These are phyloP conservation scores for Zaprionus ornatus DNA, from an alignment of 1,140 invertebrate species.

Conservation along the genomic window DNA sequence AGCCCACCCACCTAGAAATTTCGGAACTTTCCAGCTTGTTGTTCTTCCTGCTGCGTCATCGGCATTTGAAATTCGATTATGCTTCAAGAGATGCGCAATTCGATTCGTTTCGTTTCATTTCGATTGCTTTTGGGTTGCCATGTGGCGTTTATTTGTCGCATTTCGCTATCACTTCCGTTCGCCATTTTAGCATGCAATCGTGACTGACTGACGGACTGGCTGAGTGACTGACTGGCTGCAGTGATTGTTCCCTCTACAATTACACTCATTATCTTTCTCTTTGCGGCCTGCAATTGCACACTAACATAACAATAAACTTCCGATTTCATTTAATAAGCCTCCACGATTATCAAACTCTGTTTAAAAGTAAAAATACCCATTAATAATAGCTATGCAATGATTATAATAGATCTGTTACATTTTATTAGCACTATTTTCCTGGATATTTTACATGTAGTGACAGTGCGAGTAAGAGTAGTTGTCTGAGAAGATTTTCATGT, in stretches of 20 bases:
- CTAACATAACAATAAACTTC: conserved; percentile 66
- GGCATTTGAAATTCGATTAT: conserved; percentile 45
- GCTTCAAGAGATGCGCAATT: conserved; percentile 6
- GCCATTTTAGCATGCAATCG: conserved; percentile 63
- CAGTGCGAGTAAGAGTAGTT: no score
- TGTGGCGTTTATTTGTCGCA: conserved; percentile 34
- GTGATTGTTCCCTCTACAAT: conserved; percentile 42
- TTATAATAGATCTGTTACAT: background rate
- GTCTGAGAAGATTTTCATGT: no score
- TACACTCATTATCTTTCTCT: conserved; percentile 47
- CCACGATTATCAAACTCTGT: conserved; percentile 1
- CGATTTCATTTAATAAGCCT: conserved; percentile 61
- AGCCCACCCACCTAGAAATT: conserved; percentile 45
- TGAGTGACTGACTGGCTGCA: conserved; percentile 6
- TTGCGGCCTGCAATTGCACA: conserved; percentile 46
- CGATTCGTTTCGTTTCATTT: conserved; percentile 52
- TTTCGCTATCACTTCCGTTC: conserved; percentile 68
- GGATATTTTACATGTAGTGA: background rate
- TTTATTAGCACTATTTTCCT: background rate
- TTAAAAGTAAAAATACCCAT: background rate
- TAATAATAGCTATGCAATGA: background rate
- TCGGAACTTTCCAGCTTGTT: conserved; percentile 29
- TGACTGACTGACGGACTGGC: background rate
- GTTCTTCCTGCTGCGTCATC: conserved; percentile 29
- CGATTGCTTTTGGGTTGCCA: conserved; percentile 55